Base-by-base conservation (phyloP, 2,797 vertebrate species). In the Ceyx erithaca region DNA sequence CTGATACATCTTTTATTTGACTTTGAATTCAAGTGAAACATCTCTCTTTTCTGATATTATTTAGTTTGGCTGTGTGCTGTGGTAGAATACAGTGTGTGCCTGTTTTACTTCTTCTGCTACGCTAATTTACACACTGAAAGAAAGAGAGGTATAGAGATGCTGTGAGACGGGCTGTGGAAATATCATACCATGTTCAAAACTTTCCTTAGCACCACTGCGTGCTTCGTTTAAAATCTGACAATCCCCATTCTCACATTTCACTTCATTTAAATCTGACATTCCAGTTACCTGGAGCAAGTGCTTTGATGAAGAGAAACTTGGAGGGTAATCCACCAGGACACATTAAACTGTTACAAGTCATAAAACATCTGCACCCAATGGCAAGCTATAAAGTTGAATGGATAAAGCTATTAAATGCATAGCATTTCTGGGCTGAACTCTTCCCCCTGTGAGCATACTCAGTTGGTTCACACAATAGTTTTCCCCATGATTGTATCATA, bases 281-380 rank as follows among this genome's bases (percentile, higher is more conserved):
- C 85, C 76, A 86, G 80, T 97, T 93, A 93, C 86, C 85, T 94
- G 81, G 85, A 92, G 75, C 89, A 68, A 93, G 81, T 93, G 77
- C 93, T 93, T 94, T 87, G 92, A 94, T 91, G 75, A 96, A 96
- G 86, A 95, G 76, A 92, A 96, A 95, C 77, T 90, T 92, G 95
- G 91, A 88, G 62, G n/a, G 54, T 90, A 95, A 93, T 96, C 94
- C 96, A 96, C 86, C 68, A 96, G 93, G 94, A 96, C 91, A 76
- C 78, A 97, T 96, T 95, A 97, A 95, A 88, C 95, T 90, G 90
- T 95, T 96, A 90, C 83, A 96, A 96, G 95, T 93, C 92, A 93
- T 97, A 97, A 97, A 97, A 95, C 76, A 90, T 93, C 79, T 86
- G 51, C 94, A 91, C 91, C 95, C 94, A 93, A 94, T 87, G 89